These are phyloP conservation scores for Acromyrmex echinatior DNA, from an alignment of 1,140 invertebrate species.

Conservation along the genomic window DNA sequence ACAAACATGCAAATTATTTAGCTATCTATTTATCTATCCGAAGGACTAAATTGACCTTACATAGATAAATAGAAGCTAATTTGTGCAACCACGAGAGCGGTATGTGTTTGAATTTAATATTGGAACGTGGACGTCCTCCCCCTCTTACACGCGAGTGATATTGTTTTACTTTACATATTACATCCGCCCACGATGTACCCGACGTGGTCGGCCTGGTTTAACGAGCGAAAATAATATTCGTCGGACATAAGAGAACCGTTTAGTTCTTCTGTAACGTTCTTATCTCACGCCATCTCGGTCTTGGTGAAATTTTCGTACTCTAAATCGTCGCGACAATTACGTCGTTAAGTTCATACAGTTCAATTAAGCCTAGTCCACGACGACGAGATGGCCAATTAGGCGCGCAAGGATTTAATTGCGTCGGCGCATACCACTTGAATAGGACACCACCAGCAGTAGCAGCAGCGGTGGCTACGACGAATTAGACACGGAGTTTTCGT, in stretches of 20 bases:
- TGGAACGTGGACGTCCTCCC: not conserved
- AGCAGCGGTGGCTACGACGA: not conserved
- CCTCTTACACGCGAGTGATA: not conserved
- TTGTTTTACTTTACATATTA: slow-evolving; percentile 19
- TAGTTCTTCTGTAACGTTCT: not conserved
- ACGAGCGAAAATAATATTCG: not conserved
- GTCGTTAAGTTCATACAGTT: slow-evolving; percentile 79
- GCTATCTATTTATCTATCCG: not conserved
- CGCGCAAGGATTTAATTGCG: slow-evolving; percentile 82
- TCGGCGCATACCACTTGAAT: slow-evolving; percentile 53
- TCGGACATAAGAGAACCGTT: not conserved
- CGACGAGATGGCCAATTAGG: slow-evolving; percentile 80
- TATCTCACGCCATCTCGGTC: slow-evolving; percentile 16
- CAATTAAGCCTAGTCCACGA: slow-evolving; percentile 76
- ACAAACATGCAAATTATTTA: slow-evolving; percentile 26
- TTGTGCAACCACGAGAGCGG: not conserved
- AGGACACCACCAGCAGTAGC: slow-evolving; percentile 13
- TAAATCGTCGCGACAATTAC: slow-evolving; percentile 78
- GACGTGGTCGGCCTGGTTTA: not conserved
- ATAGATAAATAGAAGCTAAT: slow-evolving; percentile 39
- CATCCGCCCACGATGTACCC: slow-evolving; percentile 19
- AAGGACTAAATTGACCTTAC: slow-evolving; percentile 23
- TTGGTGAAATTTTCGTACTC: slow-evolving; percentile 60
- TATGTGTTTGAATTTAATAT: slow-evolving; percentile 35
- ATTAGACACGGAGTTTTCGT: not conserved